These are phyloP conservation scores for Laupala kohalensis DNA, from an alignment of 1,140 invertebrate genomes.

Conservation along the genomic window DNA sequence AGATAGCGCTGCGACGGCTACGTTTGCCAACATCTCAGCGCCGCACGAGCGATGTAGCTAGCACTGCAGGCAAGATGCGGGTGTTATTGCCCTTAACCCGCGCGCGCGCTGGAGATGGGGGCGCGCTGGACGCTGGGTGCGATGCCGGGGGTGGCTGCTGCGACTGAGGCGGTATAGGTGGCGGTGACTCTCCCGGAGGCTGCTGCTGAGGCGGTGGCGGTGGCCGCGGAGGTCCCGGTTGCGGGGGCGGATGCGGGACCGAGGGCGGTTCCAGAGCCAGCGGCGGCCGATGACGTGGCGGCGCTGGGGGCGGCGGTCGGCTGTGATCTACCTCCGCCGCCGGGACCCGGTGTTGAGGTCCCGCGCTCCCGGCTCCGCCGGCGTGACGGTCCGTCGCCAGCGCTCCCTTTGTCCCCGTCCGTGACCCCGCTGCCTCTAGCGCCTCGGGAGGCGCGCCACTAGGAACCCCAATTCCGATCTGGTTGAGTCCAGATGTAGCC, in stretches of 20 bases:
- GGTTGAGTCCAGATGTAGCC: constrained; percentile 41
- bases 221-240: neutral
- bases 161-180: too few relatives aligned
- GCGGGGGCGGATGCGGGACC: neutral
- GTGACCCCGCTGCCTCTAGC: neutral
- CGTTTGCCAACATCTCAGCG: neutral
- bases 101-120: too few relatives aligned
- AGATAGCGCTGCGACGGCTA: too few relatives aligned
- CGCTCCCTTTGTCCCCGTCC: neutral
- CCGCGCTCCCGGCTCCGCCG: neutral
- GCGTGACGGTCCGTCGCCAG: neutral
- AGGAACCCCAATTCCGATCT: constrained; percentile 8
- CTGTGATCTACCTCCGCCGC: neutral
- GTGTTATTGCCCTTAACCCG: neutral
- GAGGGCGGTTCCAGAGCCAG: neutral
- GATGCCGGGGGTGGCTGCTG: too few relatives aligned
- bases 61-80: neutral
- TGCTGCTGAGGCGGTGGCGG: neutral
- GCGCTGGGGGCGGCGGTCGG: neutral
- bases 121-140: too few relatives aligned
- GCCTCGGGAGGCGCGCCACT: neutral
- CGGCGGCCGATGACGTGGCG: neutral
- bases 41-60: neutral
- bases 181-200: too few relatives aligned
- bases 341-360: neutral